phyloP scores from a whole-genome alignment of 92 coral and sea anemone genomes.

The Meandrina meandrites region DNA sequence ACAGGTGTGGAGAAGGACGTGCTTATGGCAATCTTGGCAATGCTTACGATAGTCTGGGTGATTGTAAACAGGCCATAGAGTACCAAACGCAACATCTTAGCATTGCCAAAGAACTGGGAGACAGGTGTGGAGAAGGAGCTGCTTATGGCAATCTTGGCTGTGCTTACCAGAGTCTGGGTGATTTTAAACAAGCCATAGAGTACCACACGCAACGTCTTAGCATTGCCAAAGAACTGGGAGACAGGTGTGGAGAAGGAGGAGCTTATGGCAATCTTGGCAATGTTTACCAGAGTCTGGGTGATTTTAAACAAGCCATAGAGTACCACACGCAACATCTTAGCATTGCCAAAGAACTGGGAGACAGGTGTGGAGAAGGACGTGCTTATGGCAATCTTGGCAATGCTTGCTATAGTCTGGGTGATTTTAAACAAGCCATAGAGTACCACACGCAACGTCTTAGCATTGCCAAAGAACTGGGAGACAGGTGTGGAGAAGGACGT shows the following conservation, averaged over 20 bases:
- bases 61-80: slow-evolving; percentile 5
- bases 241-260: background rate
- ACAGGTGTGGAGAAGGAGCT: background rate
- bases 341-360: background rate
- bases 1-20: background rate
- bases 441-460: background rate
- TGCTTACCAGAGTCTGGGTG: background rate
- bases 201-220: background rate
- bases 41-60: background rate
- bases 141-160: slow-evolving; percentile 20
- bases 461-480: too few species aligned
- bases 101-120: background rate
- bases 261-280: slow-evolving; percentile 20
- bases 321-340: background rate
- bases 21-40: slow-evolving; percentile 25
- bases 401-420: background rate
- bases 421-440: slow-evolving; percentile 2
- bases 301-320: slow-evolving; percentile 2
- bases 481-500: too few species aligned
- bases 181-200: slow-evolving; percentile 1
- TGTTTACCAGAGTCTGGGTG: background rate
- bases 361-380: background rate
- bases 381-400: slow-evolving; percentile 26
- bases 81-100: background rate
- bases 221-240: too few species aligned